Conservation (phyloP, 2,797 vertebrate species). For the Vipera latastei region DNA sequence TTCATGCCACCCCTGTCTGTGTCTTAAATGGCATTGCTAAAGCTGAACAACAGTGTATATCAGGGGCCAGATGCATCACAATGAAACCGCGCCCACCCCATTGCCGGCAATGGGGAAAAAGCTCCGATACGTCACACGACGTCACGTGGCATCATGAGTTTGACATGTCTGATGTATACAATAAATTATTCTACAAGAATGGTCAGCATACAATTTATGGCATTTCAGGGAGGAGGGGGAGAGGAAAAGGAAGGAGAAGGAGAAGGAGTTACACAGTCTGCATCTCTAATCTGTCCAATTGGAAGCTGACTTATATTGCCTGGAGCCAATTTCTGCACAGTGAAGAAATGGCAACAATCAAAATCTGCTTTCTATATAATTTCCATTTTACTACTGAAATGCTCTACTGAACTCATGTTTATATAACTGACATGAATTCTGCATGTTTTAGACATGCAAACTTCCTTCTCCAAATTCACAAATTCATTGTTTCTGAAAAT, state of each 20-base stretch:
- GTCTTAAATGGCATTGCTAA: neutral
- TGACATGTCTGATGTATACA: neutral
- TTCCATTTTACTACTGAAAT: slow-evolving; percentile 14
- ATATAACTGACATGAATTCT: neutral
- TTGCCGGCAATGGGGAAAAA: too few relatives aligned
- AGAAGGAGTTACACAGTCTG: neutral
- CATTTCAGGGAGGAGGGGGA: neutral
- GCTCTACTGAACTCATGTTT: neutral
- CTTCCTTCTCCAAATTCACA: neutral
- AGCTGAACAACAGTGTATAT: neutral
- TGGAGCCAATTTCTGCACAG: slow-evolving; percentile 16
- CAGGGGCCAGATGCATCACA: too few relatives aligned
- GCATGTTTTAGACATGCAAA: slow-evolving; percentile 10
- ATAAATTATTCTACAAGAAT: slow-evolving; percentile 12
- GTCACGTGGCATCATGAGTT: too few relatives aligned
- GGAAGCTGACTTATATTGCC: neutral
- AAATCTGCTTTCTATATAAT: slow-evolving; percentile 4
- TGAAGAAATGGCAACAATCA: neutral
- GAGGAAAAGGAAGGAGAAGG: neutral
- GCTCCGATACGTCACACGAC: too few relatives aligned
- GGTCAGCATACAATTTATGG: neutral
- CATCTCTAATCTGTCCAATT: slow-evolving; percentile 6
- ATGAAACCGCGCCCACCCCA: too few relatives aligned
- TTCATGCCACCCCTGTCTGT: neutral
- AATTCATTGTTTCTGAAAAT: slow-evolving; percentile 4